Base-by-base conservation (phyloP, 2,797 vertebrate species). In the Gobionotothen gibberifrons region DNA sequence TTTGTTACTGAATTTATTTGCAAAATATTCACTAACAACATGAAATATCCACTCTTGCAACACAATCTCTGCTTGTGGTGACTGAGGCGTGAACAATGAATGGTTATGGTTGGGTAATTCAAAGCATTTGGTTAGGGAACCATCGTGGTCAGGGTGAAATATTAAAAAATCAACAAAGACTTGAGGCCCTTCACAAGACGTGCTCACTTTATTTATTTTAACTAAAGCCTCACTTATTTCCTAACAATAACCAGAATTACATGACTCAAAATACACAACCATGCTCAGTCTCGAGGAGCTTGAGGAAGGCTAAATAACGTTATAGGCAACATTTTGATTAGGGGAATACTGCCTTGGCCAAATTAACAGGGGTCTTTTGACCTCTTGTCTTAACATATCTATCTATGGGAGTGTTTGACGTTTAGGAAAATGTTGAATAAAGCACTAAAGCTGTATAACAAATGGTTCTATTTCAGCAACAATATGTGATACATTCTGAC, bases 1-100 rank as follows among this genome's bases (percentile, higher is more conserved):
- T 16, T 29, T 76, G 22, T 21, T 14, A 19, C 15, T 72, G 22
- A 69, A 39, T 36, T 8, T 65, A 32, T 68, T 19, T 57, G 26
- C 7, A 66, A 60, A 81, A 47, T 36, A 39, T 47, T 71, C 4
- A 42, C 11, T 6, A 10, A 44, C 11, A 15, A 42, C 10, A 2
- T 32, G 7, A 72, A 81, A 47, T 44, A 80, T 60, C 36, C 5
- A 2, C 44, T 69, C 44, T n/a, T 40, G 21, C 42, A 61, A 39
- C 13, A 14, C 1, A 53, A 17, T 9, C 12, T 10, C 14, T 66
- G 36, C 48, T 52, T 59, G 17, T 36, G 48, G 52, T 26, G n/a
- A 62, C 32, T 53, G 48, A 63, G 40, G 19, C 40, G 8, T 22
- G 11, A 26, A 26, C 26, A 26, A 36, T 46, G 64, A 47, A 46